Evolutionary conservation across 2,113 vertebrate genomes (phyloP).

Genomic region (Lutjanus erythropterus): DNA sequence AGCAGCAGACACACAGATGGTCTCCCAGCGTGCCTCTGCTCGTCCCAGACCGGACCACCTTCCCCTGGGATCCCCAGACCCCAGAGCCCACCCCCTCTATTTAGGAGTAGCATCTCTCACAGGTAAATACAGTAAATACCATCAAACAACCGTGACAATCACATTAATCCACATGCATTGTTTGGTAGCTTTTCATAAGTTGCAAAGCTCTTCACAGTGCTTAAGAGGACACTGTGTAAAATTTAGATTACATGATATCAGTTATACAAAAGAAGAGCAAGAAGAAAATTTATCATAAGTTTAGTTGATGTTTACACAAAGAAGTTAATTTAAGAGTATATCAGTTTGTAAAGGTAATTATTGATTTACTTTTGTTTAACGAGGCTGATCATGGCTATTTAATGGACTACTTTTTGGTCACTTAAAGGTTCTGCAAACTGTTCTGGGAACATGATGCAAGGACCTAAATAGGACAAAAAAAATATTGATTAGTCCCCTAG

Average conservation of each 20-base stretch:
- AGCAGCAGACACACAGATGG: constrained; percentile 34
- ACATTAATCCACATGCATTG: no score
- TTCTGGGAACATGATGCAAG: no score
- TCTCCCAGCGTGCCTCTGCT: constrained; percentile 24
- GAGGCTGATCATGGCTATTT: background rate
- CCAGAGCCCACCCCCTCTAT: constrained; percentile 82
- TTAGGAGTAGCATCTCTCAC: constrained; percentile 88
- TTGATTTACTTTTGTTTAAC: background rate
- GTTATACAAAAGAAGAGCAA: no score
- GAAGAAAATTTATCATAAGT: background rate
- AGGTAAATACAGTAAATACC: constrained; percentile 80
- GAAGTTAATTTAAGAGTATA: background rate
- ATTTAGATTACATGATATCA: no score
- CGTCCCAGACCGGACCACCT: constrained; percentile 69
- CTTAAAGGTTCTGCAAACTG: no score
- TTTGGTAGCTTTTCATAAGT: no score
- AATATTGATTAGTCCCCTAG: no score
- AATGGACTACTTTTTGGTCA: no score
- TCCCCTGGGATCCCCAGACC: constrained; percentile 78
- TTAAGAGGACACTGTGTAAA: no score
- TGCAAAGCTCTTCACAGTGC: no score
- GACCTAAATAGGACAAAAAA: no score
- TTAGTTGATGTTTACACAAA: background rate
- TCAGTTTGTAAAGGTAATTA: background rate
- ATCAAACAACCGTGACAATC: background rate